These are phyloP conservation scores for Darevskia nairensis DNA, from an alignment of 2,797 vertebrate genomes.

Conservation along the genomic window DNA sequence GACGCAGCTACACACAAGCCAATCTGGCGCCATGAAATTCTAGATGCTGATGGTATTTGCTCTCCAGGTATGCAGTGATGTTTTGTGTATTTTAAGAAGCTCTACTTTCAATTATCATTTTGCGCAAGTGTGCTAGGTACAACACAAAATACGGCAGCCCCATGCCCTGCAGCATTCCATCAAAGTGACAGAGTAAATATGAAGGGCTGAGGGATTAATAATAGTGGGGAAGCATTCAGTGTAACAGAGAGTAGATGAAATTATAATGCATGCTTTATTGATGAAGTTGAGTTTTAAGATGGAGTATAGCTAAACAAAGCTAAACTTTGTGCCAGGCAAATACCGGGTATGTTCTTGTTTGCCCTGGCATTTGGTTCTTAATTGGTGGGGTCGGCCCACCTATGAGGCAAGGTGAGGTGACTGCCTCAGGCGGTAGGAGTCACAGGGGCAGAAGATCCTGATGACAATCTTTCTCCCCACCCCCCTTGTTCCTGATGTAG, in stretches of 20 bases:
- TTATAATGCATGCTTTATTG: not conserved
- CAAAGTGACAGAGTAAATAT: not conserved
- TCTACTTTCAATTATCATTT: not conserved
- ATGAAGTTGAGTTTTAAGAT: not conserved
- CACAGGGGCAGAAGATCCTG: too few species aligned
- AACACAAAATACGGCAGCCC: not conserved
- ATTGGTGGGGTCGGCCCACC: too few species aligned
- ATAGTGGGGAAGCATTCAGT: not conserved
- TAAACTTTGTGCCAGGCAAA: not conserved
- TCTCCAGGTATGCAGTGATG: conserved; percentile 86
- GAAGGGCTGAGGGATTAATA: not conserved
- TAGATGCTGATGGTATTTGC: conserved; percentile 98
- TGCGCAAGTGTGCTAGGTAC: not conserved
- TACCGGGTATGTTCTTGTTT: too few species aligned
- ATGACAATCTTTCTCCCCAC: too few species aligned
- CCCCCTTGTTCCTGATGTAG: too few species aligned
- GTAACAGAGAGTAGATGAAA: not conserved
- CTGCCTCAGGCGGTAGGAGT: too few species aligned
- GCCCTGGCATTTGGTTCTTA: too few species aligned
- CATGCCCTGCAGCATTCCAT: not conserved
- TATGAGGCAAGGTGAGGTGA: too few species aligned
- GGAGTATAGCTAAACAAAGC: not conserved
- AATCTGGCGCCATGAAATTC: conserved; percentile 95
- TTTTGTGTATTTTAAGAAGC: not conserved
- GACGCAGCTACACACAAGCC: conserved; percentile 94